Evolutionary conservation across 2,888 invertebrate species (phyloP).

Genomic region (Pocota personata): DNA sequence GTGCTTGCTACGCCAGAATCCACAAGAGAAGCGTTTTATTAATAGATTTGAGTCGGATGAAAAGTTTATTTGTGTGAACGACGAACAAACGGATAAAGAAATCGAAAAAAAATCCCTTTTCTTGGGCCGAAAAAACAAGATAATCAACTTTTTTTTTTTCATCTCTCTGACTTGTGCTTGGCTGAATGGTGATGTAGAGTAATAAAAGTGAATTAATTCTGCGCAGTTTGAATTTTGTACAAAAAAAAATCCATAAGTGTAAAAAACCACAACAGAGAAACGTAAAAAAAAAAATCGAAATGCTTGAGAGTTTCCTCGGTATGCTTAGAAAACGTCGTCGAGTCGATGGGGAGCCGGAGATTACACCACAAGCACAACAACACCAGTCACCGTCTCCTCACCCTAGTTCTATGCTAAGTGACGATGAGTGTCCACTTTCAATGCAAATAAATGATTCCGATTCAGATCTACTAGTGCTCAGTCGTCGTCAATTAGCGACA

Average conservation of each 20-base stretch:
- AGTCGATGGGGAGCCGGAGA: constrained; percentile 75
- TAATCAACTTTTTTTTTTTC: constrained; percentile 26
- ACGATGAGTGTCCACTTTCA: constrained; percentile 26
- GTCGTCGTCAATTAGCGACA: constrained; percentile 52
- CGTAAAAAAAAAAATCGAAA: constrained; percentile 38
- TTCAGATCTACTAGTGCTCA: constrained; percentile 56
- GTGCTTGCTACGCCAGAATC: constrained; percentile 14
- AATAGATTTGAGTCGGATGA: constrained; percentile 57
- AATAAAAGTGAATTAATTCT: constrained; percentile 1
- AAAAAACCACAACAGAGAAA: constrained; percentile 4
- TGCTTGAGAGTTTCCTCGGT: constrained; percentile 79
- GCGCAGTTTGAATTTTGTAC: constrained; percentile 3
- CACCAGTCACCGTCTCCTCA: constrained; percentile 40
- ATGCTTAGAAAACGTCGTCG: constrained; percentile 80
- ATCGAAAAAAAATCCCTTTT: constrained; percentile 3
- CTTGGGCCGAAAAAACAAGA: constrained; percentile 18
- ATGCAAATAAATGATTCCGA: constrained; percentile 56
- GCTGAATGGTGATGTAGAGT: background rate
- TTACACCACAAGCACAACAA: background rate
- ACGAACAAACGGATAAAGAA: background rate
- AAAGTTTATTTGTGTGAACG: constrained; percentile 41
- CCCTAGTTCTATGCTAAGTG: constrained; percentile 25
- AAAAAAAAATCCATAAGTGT: background rate
- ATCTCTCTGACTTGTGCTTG: background rate
- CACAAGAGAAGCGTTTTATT: constrained; percentile 20